Evolutionary conservation across 2,888 invertebrate species (phyloP).

Genomic region (Panzeria rudis): DNA sequence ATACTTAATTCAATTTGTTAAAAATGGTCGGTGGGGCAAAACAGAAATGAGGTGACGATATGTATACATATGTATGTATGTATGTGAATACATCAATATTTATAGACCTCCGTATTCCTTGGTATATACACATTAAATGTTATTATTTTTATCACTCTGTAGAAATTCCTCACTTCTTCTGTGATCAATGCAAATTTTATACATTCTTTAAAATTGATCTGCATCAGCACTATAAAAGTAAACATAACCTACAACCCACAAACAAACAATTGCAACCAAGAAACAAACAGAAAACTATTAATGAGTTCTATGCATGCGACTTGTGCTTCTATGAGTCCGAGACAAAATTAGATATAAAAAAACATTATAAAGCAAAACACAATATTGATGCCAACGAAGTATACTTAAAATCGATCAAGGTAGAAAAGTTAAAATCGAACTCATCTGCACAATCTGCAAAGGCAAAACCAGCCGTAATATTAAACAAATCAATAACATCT

Average conservation of each 20-base stretch:
- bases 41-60: too few relatives aligned
- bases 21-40: too few relatives aligned
- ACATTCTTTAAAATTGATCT: conserved; percentile 79
- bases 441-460: conserved; percentile 20
- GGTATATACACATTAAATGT: background rate
- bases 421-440: background rate
- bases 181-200: conserved; percentile 78
- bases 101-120: background rate
- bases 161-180: conserved; percentile 81
- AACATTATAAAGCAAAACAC: conserved; percentile 77
- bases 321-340: conserved; percentile 78
- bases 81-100: background rate
- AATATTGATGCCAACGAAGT: conserved; percentile 76
- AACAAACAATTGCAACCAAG: conserved; percentile 74
- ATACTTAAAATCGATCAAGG: conserved; percentile 66
- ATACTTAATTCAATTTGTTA: too few relatives aligned
- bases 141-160: conserved; percentile 4
- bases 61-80: too few relatives aligned
- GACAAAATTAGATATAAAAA: conserved; percentile 73
- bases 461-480: conserved; percentile 10
- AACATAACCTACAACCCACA: conserved; percentile 75
- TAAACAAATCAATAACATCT: background rate
- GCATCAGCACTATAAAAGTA: conserved; percentile 77
- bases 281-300: conserved; percentile 65
- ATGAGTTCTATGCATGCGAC: conserved; percentile 76